These are phyloP conservation scores for Octodonta nipae DNA, from an alignment of 2,888 invertebrate genomes.

Conservation along the genomic window DNA sequence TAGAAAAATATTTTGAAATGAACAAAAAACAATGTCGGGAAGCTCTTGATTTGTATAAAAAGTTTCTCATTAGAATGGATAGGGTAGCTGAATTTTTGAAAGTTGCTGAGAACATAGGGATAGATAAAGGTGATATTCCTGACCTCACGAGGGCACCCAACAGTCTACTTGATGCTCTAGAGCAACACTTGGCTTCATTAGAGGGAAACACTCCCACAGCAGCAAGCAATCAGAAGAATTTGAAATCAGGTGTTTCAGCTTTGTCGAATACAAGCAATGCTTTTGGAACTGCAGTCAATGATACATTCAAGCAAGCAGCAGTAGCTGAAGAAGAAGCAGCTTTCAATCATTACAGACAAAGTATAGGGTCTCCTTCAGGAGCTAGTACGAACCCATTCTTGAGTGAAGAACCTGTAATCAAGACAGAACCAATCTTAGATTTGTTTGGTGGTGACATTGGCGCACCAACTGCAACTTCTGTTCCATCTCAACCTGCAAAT, in stretches of 20 bases:
- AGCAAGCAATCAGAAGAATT: constrained; percentile 75
- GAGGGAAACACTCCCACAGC: constrained; percentile 88
- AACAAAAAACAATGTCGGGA: constrained; percentile 98
- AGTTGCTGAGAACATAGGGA: constrained; percentile 68
- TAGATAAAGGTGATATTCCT: constrained; percentile 97
- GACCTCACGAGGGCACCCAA: constrained; percentile 97
- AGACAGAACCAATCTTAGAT: constrained; percentile 54
- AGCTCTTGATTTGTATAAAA: constrained; percentile 96
- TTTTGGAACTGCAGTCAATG: constrained; percentile 78
- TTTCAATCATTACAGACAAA: constrained; percentile 88
- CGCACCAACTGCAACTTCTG: constrained; percentile 15
- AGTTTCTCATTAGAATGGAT: constrained; percentile 97
- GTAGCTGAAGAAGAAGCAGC: constrained; percentile 93
- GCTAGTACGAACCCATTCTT: constrained; percentile 76
- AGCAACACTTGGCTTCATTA: constrained; percentile 86
- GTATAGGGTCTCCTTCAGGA: constrained; percentile 62
- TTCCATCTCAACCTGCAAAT: constrained; percentile 20
- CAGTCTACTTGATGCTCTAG: constrained; percentile 91
- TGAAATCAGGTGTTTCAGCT: constrained; percentile 78
- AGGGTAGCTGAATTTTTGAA: constrained; percentile 96
- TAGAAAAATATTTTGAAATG: constrained; percentile 99
- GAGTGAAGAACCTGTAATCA: constrained; percentile 36
- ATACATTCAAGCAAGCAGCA: constrained; percentile 71
- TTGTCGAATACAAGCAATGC: constrained; percentile 79
- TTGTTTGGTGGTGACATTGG: constrained; percentile 52